Percentiles rank a stretch among this genome's conserved stretches.
Conservation (phyloP, 2,888 invertebrate genomes). For the Lochmaea capreae region DNA sequence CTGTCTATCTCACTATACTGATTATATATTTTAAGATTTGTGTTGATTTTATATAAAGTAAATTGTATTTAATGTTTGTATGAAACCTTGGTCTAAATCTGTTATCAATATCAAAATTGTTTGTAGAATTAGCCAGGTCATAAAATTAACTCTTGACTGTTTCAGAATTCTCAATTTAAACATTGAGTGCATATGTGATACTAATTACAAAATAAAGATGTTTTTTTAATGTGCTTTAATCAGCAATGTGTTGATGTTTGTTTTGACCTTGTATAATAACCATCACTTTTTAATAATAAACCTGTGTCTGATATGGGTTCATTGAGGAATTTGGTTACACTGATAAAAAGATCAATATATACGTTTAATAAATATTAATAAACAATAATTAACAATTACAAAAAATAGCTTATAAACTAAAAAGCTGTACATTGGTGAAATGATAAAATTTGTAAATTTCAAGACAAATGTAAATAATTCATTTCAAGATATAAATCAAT, state of each 20-base stretch:
- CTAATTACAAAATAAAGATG: conserved; percentile 24
- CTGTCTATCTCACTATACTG: background rate
- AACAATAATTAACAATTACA: background rate
- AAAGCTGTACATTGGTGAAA: background rate
- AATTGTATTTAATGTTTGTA: conserved; percentile 2
- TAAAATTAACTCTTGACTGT: background rate
- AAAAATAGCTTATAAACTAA: background rate
- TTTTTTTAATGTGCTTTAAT: conserved; percentile 6
- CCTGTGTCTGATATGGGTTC: too few relatives aligned
- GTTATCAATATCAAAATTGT: background rate
- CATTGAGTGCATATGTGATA: conserved; percentile 29
- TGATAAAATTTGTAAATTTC: too few relatives aligned
- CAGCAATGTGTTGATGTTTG: background rate
- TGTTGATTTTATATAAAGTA: background rate
- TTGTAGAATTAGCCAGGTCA: background rate
- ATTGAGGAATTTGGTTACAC: too few relatives aligned
- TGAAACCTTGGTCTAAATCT: background rate
- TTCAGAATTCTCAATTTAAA: conserved; percentile 10
- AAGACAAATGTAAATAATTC: too few relatives aligned
- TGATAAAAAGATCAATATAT: background rate
- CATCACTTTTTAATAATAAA: too few relatives aligned
- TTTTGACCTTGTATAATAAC: background rate
- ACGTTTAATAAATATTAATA: background rate
- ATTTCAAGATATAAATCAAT: too few relatives aligned
- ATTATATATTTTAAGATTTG: background rate